Evolutionary conservation across 2,797 vertebrate genomes (phyloP).

Genomic region (Muscicapa comitata): DNA sequence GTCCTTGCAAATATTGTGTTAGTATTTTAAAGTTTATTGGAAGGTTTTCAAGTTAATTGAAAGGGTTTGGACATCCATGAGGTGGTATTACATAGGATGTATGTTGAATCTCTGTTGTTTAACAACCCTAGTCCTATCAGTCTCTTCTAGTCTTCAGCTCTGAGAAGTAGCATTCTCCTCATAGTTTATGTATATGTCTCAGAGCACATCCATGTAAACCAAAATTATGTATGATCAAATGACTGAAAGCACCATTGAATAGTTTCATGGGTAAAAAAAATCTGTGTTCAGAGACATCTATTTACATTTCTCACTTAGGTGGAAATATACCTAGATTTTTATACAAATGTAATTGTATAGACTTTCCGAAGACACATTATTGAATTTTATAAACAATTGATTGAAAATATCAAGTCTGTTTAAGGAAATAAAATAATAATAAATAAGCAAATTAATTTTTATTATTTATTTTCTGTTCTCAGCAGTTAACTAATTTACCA

Average conservation of each 20-base stretch:
- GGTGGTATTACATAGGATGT: not conserved
- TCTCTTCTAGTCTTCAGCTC: not conserved
- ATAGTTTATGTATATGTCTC: not conserved
- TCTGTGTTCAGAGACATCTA: not conserved
- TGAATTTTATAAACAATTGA: not conserved
- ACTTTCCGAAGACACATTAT: not conserved
- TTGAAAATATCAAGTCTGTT: not conserved
- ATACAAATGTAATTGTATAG: not conserved
- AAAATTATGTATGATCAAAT: not conserved
- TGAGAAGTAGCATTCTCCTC: not conserved
- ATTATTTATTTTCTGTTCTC: not conserved
- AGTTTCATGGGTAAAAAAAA: not conserved
- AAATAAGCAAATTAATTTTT: not conserved
- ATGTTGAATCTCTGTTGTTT: not conserved
- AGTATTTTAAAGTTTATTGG: not conserved
- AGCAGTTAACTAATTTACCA: not conserved
- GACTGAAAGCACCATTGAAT: not conserved
- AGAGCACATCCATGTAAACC: not conserved
- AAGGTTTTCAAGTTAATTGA: not conserved
- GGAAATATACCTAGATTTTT: not conserved
- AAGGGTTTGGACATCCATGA: not conserved
- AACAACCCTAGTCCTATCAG: not conserved
- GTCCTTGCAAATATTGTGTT: not conserved
- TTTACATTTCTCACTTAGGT: not conserved
- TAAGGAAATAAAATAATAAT: not conserved